Conservation (phyloP, 2,888 invertebrate genomes). For the Pammene aurita region DNA sequence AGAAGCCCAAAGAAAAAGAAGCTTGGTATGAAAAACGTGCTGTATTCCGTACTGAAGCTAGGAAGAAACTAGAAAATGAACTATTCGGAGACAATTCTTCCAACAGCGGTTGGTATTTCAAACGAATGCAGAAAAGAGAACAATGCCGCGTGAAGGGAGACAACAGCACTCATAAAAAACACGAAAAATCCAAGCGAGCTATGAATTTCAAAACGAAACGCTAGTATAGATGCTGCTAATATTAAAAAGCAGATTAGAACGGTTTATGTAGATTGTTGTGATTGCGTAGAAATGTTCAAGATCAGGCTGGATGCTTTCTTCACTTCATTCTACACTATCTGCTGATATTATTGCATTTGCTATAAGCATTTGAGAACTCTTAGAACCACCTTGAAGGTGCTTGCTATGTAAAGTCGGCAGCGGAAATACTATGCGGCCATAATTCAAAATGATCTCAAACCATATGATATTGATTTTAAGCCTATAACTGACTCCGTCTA, state of each 20-base stretch:
- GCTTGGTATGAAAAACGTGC: conserved; percentile 70
- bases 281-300: conserved; percentile 30
- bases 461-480: too few relatives aligned
- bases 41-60: conserved; percentile 64
- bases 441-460: too few relatives aligned
- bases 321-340: conserved; percentile 27
- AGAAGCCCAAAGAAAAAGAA: conserved; percentile 52
- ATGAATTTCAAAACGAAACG: conserved; percentile 73
- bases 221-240: conserved; percentile 46
- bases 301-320: conserved; percentile 26
- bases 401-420: neutral
- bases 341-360: conserved; percentile 22
- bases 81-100: conserved; percentile 63
- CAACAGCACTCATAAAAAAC: conserved; percentile 66
- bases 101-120: conserved; percentile 78
- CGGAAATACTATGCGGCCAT: neutral
- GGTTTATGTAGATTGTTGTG: conserved; percentile 37
- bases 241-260: conserved; percentile 32
- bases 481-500: too few relatives aligned
- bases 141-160: conserved; percentile 71
- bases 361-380: conserved; percentile 12
- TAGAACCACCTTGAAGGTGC: conserved; percentile 8
- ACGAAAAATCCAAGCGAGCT: conserved; percentile 57
- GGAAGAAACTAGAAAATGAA: conserved; percentile 68
- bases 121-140: conserved; percentile 75